Percentiles rank a stretch among this genome's conserved stretches.
These are phyloP conservation scores for Ashinkailepas kermadecensis DNA, from an alignment of 2,888 invertebrate genomes.

Conservation along the genomic window DNA sequence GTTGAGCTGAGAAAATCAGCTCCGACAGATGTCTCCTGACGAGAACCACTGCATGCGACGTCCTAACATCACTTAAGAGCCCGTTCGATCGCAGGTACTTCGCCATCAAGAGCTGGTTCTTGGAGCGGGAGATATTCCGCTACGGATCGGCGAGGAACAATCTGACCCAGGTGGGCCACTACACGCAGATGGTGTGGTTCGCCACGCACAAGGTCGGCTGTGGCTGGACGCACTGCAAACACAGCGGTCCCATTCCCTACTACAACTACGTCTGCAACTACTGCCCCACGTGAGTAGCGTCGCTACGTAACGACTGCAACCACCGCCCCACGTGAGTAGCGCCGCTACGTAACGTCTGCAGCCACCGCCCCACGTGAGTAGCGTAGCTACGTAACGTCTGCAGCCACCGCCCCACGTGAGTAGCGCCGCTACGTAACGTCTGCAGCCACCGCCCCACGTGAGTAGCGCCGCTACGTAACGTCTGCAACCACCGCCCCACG, in stretches of 20 bases:
- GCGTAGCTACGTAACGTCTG: neutral
- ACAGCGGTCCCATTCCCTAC: constrained; percentile 46
- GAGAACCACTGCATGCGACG: too few species aligned
- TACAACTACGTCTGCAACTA: constrained; percentile 78
- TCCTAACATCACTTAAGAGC: too few species aligned
- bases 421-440: too few species aligned
- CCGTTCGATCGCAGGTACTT: constrained; percentile 57
- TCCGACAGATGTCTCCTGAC: too few species aligned
- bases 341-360: too few species aligned
- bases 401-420: too few species aligned
- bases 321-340: neutral
- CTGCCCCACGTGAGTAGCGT: constrained; percentile 63
- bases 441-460: too few species aligned
- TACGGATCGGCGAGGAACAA: constrained; percentile 57
- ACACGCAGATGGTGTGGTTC: constrained; percentile 77
- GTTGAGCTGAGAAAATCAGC: too few species aligned
- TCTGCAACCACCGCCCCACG: too few species aligned
- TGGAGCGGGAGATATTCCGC: constrained; percentile 64
- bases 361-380: neutral
- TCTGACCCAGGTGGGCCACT: constrained; percentile 61
- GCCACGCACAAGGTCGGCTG: constrained; percentile 68
- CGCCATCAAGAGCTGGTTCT: constrained; percentile 67
- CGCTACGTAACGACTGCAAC: neutral
- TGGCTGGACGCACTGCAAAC: constrained; percentile 59
- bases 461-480: too few species aligned